Conservation (phyloP, 2,113 vertebrate species). For the Atherinomorus stipes region DNA sequence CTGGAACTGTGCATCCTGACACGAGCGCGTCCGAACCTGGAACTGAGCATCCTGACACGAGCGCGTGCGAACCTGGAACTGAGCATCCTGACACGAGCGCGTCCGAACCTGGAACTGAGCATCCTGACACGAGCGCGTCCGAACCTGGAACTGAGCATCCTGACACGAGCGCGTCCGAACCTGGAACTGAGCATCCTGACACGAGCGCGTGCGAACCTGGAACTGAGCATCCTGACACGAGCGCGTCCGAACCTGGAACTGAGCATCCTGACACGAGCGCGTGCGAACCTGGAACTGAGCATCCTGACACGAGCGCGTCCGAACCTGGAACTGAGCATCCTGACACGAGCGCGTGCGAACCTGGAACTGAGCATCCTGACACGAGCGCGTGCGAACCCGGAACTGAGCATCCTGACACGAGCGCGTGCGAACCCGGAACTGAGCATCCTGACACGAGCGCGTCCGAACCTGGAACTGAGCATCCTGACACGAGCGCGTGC, state of each 20-base stretch:
- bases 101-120: slow-evolving; percentile 28
- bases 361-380: slow-evolving; percentile 25
- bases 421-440: slow-evolving; percentile 27
- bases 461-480: slow-evolving; percentile 28
- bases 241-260: slow-evolving; percentile 27
- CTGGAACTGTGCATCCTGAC: slow-evolving; percentile 25
- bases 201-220: slow-evolving; percentile 27
- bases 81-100: slow-evolving; percentile 32
- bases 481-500: slow-evolving; percentile 30
- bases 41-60: slow-evolving; percentile 30
- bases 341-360: slow-evolving; percentile 27
- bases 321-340: slow-evolving; percentile 29
- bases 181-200: slow-evolving; percentile 25
- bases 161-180: slow-evolving; percentile 27
- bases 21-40: slow-evolving; percentile 27
- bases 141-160: slow-evolving; percentile 29
- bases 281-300: slow-evolving; percentile 27
- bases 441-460: slow-evolving; percentile 32
- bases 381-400: slow-evolving; percentile 27
- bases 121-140: slow-evolving; percentile 31
- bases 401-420: slow-evolving; percentile 30
- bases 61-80: slow-evolving; percentile 27
- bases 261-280: slow-evolving; percentile 32
- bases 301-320: slow-evolving; percentile 31
- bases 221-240: slow-evolving; percentile 30